A percentile compares a stretch with the other conserved stretches of the same genome.
phyloP scores from a whole-genome alignment of 1,140 invertebrate species.

The Glossosoma conforme region DNA sequence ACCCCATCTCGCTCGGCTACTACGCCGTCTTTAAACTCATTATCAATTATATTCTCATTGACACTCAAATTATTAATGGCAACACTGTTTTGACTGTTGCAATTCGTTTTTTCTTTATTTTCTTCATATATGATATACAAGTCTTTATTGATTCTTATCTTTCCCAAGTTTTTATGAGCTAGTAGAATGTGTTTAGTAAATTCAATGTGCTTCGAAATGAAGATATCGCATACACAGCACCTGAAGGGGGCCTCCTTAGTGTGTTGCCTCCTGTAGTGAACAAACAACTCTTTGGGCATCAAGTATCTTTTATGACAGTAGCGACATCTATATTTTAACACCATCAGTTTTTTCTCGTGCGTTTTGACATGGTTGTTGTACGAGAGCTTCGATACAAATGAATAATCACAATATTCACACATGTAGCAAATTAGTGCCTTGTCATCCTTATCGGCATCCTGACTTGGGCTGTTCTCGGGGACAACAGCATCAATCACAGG shows the following conservation, averaged over 20 bases:
- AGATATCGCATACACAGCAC: not conserved
- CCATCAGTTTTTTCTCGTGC: not conserved
- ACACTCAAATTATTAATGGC: too few species aligned
- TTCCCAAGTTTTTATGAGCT: not conserved
- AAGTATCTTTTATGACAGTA: slow-evolving; percentile 1
- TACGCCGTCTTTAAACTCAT: too few species aligned
- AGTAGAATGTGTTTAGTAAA: slow-evolving; percentile 7
- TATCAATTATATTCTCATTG: too few species aligned
- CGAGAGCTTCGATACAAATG: too few species aligned
- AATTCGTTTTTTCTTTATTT: too few species aligned
- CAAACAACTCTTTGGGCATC: not conserved
- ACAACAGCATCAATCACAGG: too few species aligned
- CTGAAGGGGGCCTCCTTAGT: not conserved
- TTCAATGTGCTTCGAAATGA: not conserved
- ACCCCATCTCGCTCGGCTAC: too few species aligned
- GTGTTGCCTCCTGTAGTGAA: slow-evolving; percentile 1
- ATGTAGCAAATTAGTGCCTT: too few species aligned
- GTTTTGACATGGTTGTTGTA: not conserved
- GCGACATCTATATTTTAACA: slow-evolving; percentile 2
- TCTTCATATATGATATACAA: not conserved
- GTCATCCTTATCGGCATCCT: too few species aligned
- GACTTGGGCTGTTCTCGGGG: too few species aligned
- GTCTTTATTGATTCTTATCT: not conserved
- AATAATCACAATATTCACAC: too few species aligned
- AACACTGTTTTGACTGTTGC: too few species aligned